Evolutionary conservation across 2,797 vertebrate genomes (phyloP), one percentile per base, ranked within the genome.

Genomic region (Cuniculus paca): DNA sequence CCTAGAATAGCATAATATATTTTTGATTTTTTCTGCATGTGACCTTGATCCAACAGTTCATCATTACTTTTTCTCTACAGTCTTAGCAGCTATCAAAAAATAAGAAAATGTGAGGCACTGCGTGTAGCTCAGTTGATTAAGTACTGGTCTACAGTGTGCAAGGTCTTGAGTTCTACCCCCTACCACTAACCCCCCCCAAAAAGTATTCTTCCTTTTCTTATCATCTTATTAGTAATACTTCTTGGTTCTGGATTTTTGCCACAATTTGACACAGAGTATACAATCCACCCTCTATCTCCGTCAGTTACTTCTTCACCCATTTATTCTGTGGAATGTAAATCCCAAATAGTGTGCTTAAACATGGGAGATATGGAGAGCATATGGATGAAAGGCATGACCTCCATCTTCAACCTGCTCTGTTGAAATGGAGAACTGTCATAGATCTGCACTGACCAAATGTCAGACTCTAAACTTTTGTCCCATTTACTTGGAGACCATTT

Each of bases 81-180:
- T 90, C 39, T 94, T 79, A 78, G 24, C 65, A 24, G 31, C 36
- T 58, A 50, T 77, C 86, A 48, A 68, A 91, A 94, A 90, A 52
- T 24, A 52, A 78, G 24, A 39, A 86, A 85, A 6, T 14, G 17
- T 54, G 48, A 19, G 17, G 6, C 19, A 31, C 2, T 34, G 34
- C 5, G 3, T 50, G 12, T 20, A 50, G 31, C 31, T 50, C 61
- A 65, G 2, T n/a, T 45, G 34, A 26, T 16, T 52, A 22, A n/a
- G 2, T 1, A 9, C 22, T 52, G 28, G 34, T 26, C 48, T 58
- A 28, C 16, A 9, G 16, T 54, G 8, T 8, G 1, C 24, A 74
- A 45, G 52, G 52, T 74, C 26, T 36, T 12, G 17, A 28, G 45
- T 61, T 68, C 7, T 24, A 19, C 56, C 26, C 12, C 70, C 22